Conservation (phyloP, 2,113 vertebrate species). For the Bettongia penicillata region DNA sequence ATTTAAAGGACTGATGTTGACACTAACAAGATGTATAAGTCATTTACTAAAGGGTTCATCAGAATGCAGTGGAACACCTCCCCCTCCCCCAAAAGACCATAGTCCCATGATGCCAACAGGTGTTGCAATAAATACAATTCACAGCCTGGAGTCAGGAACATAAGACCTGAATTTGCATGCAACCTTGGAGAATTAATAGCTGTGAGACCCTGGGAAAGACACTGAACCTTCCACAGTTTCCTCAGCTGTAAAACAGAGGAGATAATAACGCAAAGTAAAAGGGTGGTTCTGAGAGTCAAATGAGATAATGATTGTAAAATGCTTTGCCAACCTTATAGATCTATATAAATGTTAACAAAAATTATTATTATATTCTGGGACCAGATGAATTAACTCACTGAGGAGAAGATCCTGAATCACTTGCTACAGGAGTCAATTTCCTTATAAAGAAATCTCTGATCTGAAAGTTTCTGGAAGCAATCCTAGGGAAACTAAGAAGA, state of each 20-base stretch:
- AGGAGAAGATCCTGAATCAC: neutral
- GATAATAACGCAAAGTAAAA: neutral
- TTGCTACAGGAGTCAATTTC: neutral
- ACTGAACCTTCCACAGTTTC: constrained; percentile 13
- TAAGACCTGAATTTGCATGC: neutral
- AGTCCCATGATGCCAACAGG: neutral
- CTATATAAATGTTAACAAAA: constrained; percentile 33
- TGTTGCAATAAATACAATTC: neutral
- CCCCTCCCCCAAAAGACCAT: neutral
- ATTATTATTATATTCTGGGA: neutral
- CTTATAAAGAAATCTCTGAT: neutral
- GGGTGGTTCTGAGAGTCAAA: neutral
- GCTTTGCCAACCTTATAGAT: neutral
- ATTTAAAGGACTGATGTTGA: neutral
- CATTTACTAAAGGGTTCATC: neutral
- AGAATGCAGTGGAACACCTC: neutral
- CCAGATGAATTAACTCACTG: neutral
- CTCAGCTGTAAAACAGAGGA: neutral
- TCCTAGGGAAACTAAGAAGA: neutral
- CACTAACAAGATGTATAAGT: neutral
- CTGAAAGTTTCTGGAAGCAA: neutral
- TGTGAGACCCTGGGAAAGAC: neutral
- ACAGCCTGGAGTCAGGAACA: neutral
- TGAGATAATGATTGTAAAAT: constrained; percentile 2
- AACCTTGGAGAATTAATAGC: neutral